Conservation (phyloP, 2,113 vertebrate species). For the Rhinoderma darwinii region DNA sequence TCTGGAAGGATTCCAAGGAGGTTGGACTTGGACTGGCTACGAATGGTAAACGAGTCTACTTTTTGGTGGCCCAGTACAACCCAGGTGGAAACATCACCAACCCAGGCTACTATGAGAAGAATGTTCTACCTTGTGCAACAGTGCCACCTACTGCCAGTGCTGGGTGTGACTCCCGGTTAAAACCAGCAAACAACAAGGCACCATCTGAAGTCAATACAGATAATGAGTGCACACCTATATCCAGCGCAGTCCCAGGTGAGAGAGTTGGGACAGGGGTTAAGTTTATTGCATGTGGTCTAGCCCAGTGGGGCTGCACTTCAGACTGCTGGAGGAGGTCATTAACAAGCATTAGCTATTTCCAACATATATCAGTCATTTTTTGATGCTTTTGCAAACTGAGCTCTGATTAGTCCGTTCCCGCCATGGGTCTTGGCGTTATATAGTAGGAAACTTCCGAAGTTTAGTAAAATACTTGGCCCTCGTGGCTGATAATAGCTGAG, state of each 20-base stretch:
- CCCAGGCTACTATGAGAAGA: constrained; percentile 92
- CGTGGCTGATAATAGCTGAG: too few relatives aligned
- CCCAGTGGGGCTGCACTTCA: too few relatives aligned
- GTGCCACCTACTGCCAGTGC: not conserved
- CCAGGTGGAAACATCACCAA: constrained; percentile 96
- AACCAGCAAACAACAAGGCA: constrained; percentile 15
- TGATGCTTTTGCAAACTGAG: too few relatives aligned
- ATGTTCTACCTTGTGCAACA: constrained; percentile 81
- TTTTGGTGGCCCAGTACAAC: constrained; percentile 94
- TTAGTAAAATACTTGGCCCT: too few relatives aligned
- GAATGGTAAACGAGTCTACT: constrained; percentile 89
- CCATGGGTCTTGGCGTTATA: too few relatives aligned
- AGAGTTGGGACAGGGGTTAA: not conserved
- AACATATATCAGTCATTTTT: too few relatives aligned
- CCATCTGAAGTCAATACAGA: not conserved
- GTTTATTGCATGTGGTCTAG: too few relatives aligned
- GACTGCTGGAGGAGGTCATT: too few relatives aligned
- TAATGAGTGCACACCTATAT: not conserved
- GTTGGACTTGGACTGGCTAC: constrained; percentile 91
- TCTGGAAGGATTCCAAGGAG: constrained; percentile 91
- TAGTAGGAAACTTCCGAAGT: too few relatives aligned
- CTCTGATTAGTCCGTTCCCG: too few relatives aligned
- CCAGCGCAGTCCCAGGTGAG: constrained; percentile 11
- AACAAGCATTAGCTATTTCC: too few relatives aligned
- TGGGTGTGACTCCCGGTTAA: not conserved